A percentile compares a stretch with the other conserved stretches of the same genome.
These are phyloP conservation scores for Caenorhabditis remanei DNA, from an alignment of 1,140 invertebrate genomes.

Conservation along the genomic window DNA sequence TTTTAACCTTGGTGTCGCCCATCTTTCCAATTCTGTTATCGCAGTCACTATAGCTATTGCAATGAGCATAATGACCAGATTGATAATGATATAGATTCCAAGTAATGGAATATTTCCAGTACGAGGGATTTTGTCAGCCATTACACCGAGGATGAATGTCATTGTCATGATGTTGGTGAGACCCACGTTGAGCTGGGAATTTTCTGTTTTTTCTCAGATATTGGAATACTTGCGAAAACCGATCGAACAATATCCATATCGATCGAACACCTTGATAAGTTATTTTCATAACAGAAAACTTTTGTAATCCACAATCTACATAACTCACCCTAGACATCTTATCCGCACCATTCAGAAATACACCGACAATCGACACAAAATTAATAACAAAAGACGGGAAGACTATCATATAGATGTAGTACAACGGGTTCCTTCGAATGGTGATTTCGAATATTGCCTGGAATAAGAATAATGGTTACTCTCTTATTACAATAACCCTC, in stretches of 20 bases:
- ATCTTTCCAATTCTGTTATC: not conserved
- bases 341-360: not conserved
- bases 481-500: not conserved
- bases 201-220: not conserved
- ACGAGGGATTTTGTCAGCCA: constrained; percentile 4
- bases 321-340: constrained; percentile 19
- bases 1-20: not conserved
- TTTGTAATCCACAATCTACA: no score
- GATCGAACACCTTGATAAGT: no score
- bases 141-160: not conserved
- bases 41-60: constrained; percentile 23
- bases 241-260: no score
- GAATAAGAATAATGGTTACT: not conserved
- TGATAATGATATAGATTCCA: not conserved
- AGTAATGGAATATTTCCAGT: constrained; percentile 24
- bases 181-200: constrained; percentile 2
- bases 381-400: constrained; percentile 2
- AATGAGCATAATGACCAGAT: constrained; percentile 39
- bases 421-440: not conserved
- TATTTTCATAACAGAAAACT: no score
- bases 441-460: constrained; percentile 6
- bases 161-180: constrained; percentile 25
- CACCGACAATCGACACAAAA: not conserved
- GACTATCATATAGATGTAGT: constrained; percentile 11
- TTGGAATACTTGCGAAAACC: not conserved